Evolutionary conservation across 2,888 invertebrate species (phyloP).

Genomic region (Lymantria dispar): DNA sequence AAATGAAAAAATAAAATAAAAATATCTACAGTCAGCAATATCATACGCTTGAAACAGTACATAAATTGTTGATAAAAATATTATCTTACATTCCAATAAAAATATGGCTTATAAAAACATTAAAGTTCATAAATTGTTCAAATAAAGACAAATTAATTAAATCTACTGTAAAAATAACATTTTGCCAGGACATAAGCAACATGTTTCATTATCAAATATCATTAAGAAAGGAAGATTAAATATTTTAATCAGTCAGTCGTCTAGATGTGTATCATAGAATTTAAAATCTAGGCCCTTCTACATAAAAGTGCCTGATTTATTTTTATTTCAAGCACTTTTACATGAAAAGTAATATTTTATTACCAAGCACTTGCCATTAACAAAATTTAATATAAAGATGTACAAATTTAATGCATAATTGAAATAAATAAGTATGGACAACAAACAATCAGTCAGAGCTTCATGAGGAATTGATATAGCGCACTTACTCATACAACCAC

Average conservation of each 20-base stretch:
- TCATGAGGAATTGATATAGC: constrained; percentile 38
- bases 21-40: constrained; percentile 14
- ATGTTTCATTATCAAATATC: too few species aligned
- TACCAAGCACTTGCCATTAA: not conserved
- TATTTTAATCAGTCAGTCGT: too few species aligned
- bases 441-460: constrained; percentile 12
- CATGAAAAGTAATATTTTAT: constrained; percentile 1
- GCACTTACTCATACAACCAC: constrained; percentile 32
- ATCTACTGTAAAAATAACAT: too few species aligned
- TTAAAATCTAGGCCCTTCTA: too few species aligned
- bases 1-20: constrained; percentile 7
- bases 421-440: constrained; percentile 29
- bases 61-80: constrained; percentile 9
- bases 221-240: too few species aligned
- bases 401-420: constrained; percentile 21
- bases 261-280: too few species aligned
- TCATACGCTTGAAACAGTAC: constrained; percentile 1
- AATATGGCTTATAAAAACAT: not conserved
- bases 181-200: too few species aligned
- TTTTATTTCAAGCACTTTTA: constrained; percentile 11
- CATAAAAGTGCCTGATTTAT: too few species aligned
- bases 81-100: not conserved
- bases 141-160: too few species aligned
- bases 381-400: not conserved
- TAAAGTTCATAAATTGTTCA: too few species aligned